Base-by-base conservation (phyloP, 1,140 invertebrate species). In the Helicoverpa zea region DNA sequence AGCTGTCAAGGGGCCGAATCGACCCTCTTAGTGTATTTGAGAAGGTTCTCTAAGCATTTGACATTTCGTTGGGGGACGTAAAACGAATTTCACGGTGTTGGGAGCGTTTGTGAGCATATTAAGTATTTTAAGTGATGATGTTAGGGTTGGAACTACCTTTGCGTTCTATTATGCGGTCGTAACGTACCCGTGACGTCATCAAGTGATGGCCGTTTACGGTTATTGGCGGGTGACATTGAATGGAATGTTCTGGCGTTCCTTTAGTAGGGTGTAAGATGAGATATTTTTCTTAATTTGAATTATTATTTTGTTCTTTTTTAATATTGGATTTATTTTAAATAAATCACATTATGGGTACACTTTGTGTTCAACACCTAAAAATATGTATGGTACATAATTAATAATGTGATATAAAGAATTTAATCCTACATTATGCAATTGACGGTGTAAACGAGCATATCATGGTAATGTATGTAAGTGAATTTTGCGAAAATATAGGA, bases 61-160 rank as follows among this genome's bases (percentile, higher is more conserved):
- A 87, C 85, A 83, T 86, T 86, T 84, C 68, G 76, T 73, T 64
- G 81, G 84, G 84, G 86, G 73, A 86, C 78, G 84, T 64, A 81
- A 84, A 86, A 83, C 82, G 79, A 84, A 86, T 88, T 87, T 84
- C 79, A 86, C 75, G 83, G 82, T 83, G 78, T 82, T 73, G 81
- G 64, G 81, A 85, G 80, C 72, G 64, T 82, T 85, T 82, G 79
- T 81, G 80, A 74, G 35, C 76, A 70, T 79, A 81, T 81, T 84
- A 81, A 84, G 79, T 83, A 82, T 82, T 85, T 81, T 85, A 86
- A 86, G 64, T 81, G 84, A 83, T 81, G 83, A 66, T 64, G 59
- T 52, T 35, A 51, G 61, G 59, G 47, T 23, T 23, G 56, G n/a
- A 61, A 66, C 16, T 64, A 77, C 63, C 43, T 66, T 66, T 77